Evolutionary conservation across 2,888 invertebrate genomes (phyloP), one percentile per base, ranked within the genome.

Genomic region (Pteria penguin): DNA sequence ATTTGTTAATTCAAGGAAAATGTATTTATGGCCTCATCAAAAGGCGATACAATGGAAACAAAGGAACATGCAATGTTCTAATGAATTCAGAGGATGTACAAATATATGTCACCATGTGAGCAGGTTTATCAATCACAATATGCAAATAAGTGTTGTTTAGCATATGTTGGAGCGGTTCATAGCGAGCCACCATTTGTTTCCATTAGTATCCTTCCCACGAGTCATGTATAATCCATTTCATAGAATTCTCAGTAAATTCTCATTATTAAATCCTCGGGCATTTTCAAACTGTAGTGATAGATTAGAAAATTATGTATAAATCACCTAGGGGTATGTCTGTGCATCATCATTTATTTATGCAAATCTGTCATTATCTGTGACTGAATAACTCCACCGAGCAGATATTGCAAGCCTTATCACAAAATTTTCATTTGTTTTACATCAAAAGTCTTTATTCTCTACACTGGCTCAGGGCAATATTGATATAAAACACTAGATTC

Each of bases 331-430:
- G 32, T 57, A 33, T 31, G 68, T 68, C 58, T 57, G 68, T 57
- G 55, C 72, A 65, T 72, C 72, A 72, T 72, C 65, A 72, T 72
- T 72, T 72, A 72, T 72, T 72, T 72, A 72, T 72, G 72, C 65
- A 72, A 65, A 72, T 72, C 63, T 65, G 72, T 65, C 54, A 72
- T 72, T 72, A 63, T 72, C 57, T 57, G 65, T 65, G 65, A 65
- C 72, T 36, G 58, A 65, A 65, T 72, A 36, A 65, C 65, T 57
- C 29, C 45, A 65, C 36, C 29, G 65, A 57, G 57, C 72, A 72
- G 72, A 57, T 72, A 72, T 57, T 33, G 72, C 65, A 33, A 58
- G 45, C 52, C 52, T 72, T 72, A 72, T 72, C 72, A 62, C 55
- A 18, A 57, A 68, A 68, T 68, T 68, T 68, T 68, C 68, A 57